These are phyloP conservation scores for Falco berigora DNA, from an alignment of 2,797 vertebrate species.

Conservation along the genomic window DNA sequence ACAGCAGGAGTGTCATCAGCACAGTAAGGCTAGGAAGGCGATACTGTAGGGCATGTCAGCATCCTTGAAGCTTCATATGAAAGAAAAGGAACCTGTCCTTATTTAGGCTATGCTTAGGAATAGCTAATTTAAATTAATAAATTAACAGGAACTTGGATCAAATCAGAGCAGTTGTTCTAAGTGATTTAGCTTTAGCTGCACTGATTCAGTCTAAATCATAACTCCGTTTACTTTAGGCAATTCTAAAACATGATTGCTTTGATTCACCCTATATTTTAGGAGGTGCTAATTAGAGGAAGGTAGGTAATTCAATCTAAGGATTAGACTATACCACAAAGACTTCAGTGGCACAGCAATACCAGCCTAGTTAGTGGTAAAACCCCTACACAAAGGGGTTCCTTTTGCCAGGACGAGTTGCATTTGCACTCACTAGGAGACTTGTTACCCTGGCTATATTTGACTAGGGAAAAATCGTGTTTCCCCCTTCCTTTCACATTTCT, in stretches of 20 bases:
- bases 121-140: not conserved
- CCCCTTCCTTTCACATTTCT: not conserved
- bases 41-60: not conserved
- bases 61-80: not conserved
- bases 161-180: not conserved
- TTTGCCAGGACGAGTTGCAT: not conserved
- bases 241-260: not conserved
- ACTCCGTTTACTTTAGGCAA: not conserved
- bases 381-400: not conserved
- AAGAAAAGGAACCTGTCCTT: not conserved
- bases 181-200: not conserved
- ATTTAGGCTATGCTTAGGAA: not conserved
- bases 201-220: not conserved
- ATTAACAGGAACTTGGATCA: not conserved
- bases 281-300: slow-evolving; percentile 30
- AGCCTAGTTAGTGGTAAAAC: not conserved
- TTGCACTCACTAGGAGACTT: not conserved
- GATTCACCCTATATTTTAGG: not conserved
- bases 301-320: not conserved
- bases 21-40: not conserved
- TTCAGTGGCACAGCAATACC: not conserved
- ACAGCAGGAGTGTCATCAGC: not conserved
- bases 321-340: not conserved
- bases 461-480: not conserved
- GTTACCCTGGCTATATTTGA: not conserved